Evolutionary conservation across 2,113 vertebrate genomes (phyloP).

Genomic region (Misgurnus mizolepis): DNA sequence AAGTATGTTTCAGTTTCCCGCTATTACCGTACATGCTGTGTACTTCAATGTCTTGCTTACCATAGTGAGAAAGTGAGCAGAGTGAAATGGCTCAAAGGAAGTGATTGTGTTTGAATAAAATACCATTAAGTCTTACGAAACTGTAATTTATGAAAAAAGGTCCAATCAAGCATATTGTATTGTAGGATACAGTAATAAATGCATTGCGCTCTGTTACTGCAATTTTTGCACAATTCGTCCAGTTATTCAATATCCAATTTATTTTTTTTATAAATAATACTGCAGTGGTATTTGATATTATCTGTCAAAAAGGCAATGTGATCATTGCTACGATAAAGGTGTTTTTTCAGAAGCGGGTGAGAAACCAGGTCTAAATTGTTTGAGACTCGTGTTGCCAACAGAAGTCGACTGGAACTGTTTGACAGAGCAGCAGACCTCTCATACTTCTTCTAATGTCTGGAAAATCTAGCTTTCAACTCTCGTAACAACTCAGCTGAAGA

Average conservation of each 20-base stretch:
- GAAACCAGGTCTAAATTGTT: not conserved
- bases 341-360: conserved; percentile 1
- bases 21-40: no score
- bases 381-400: not conserved
- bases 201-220: no score
- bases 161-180: no score
- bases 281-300: not conserved
- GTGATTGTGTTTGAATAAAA: no score
- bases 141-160: no score
- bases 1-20: no score
- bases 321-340: not conserved
- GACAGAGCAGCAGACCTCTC: not conserved
- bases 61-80: not conserved
- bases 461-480: conserved; percentile 3
- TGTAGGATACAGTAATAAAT: no score
- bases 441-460: conserved; percentile 8
- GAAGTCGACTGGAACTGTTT: not conserved
- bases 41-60: not conserved
- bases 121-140: no score
- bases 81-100: no score
- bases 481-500: not conserved
- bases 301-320: not conserved
- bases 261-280: no score
- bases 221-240: no score
- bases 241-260: no score